phyloP scores from a whole-genome alignment of 2,113 vertebrate species.

The Cavia aperea region DNA sequence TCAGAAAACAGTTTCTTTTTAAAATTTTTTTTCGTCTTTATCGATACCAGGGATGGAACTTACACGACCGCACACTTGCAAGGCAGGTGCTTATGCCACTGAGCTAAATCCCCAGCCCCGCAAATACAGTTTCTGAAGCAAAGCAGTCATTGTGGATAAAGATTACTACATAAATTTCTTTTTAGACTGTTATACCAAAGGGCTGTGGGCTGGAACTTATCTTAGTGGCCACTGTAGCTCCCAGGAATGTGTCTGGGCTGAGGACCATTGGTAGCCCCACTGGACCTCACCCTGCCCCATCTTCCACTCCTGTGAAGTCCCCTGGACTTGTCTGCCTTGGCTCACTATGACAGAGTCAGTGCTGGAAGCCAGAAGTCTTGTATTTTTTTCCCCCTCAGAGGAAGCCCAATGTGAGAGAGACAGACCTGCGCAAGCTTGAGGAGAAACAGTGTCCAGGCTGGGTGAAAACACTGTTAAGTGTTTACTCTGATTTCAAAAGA shows the following conservation, averaged over 20 bases:
- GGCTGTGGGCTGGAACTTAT: neutral
- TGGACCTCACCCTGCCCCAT: neutral
- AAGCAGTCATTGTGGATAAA: neutral
- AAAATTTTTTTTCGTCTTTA: too few species aligned
- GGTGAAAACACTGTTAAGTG: conserved; percentile 26
- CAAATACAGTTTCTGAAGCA: neutral
- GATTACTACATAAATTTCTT: neutral
- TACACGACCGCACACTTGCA: too few species aligned
- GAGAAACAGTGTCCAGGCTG: neutral
- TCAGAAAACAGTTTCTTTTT: neutral
- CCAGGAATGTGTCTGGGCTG: neutral
- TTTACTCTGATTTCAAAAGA: conserved; percentile 42
- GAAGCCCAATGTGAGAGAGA: conserved; percentile 37
- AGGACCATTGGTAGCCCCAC: neutral
- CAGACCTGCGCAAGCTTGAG: conserved; percentile 26
- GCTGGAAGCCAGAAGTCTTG: neutral
- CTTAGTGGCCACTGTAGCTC: neutral
- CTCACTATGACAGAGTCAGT: neutral
- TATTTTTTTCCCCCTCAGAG: neutral
- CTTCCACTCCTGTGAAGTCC: neutral
- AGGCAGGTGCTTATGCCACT: too few species aligned
- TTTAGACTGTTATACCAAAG: neutral
- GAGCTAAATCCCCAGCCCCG: too few species aligned
- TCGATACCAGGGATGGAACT: too few species aligned
- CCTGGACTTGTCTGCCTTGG: neutral